Conservation (phyloP, 2,888 invertebrate species). For the Troides aeacus region DNA sequence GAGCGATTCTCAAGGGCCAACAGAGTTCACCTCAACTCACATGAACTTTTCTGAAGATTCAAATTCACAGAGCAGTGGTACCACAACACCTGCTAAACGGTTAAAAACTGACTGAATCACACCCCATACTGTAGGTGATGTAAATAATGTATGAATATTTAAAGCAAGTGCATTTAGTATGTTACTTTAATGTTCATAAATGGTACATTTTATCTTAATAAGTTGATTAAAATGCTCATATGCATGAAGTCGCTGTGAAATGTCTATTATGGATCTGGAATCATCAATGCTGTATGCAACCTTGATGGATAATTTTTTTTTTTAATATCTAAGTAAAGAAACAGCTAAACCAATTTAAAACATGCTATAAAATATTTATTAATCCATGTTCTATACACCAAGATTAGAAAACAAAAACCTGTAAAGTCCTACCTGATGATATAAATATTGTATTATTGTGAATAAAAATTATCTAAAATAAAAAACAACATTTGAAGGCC, state of each 20-base stretch:
- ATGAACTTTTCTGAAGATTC: slow-evolving; percentile 95
- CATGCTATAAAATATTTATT: too few relatives aligned
- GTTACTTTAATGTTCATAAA: slow-evolving; percentile 8
- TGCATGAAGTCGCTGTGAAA: slow-evolving; percentile 1
- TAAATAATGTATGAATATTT: not conserved
- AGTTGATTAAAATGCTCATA: slow-evolving; percentile 17
- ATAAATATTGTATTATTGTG: too few relatives aligned
- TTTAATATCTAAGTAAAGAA: too few relatives aligned
- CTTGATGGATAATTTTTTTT: too few relatives aligned
- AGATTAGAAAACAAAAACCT: too few relatives aligned
- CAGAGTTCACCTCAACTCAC: slow-evolving; percentile 91
- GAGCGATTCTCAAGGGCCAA: slow-evolving; percentile 93
- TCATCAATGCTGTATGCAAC: too few relatives aligned
- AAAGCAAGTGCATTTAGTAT: slow-evolving; percentile 20
- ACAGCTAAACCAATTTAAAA: too few relatives aligned
- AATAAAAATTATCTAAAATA: too few relatives aligned
- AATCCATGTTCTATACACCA: too few relatives aligned
- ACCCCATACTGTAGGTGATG: not conserved
- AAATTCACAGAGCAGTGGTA: slow-evolving; percentile 92
- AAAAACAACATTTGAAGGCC: too few relatives aligned
- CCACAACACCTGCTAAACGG: slow-evolving; percentile 84
- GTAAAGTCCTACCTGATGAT: too few relatives aligned
- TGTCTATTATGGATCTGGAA: not conserved
- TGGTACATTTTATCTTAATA: slow-evolving; percentile 10
- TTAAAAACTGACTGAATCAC: slow-evolving; percentile 85